Evolutionary conservation across 2,888 invertebrate species (phyloP).

Genomic region (Drosophila neotestacea): DNA sequence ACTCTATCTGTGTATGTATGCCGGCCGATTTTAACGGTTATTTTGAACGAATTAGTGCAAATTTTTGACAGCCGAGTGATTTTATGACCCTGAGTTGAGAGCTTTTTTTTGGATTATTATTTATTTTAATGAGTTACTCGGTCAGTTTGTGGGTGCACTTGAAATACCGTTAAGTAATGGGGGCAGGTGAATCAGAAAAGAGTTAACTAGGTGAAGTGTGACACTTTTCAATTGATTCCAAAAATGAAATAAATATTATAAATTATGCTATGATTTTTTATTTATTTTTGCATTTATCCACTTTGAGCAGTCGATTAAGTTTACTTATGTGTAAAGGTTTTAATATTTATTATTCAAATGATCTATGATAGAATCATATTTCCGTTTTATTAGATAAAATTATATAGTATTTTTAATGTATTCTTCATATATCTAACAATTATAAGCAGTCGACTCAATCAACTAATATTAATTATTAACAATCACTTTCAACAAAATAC

Average conservation of each 20-base stretch:
- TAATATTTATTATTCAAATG: no score
- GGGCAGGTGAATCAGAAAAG: constrained; percentile 14
- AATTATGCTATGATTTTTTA: background rate
- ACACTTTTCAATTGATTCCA: constrained; percentile 5
- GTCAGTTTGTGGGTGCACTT: constrained; percentile 50
- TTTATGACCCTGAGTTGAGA: constrained; percentile 60
- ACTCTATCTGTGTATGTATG: constrained; percentile 10
- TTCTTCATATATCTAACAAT: no score
- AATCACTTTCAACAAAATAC: no score
- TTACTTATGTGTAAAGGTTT: no score
- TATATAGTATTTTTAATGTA: no score
- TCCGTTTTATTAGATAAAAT: no score
- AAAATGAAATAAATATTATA: background rate
- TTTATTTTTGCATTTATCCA: no score
- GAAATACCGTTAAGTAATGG: constrained; percentile 43
- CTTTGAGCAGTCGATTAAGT: no score
- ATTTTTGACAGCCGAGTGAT: constrained; percentile 75
- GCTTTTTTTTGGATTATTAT: constrained; percentile 2
- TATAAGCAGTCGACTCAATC: no score
- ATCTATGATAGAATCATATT: no score
- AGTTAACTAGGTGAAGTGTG: constrained; percentile 21
- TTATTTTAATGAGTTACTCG: constrained; percentile 30
- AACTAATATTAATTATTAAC: no score
- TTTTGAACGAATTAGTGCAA: constrained; percentile 74
- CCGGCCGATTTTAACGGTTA: constrained; percentile 64